phyloP scores from a whole-genome alignment of 2,797 vertebrate species.

The Masticophis lateralis region DNA sequence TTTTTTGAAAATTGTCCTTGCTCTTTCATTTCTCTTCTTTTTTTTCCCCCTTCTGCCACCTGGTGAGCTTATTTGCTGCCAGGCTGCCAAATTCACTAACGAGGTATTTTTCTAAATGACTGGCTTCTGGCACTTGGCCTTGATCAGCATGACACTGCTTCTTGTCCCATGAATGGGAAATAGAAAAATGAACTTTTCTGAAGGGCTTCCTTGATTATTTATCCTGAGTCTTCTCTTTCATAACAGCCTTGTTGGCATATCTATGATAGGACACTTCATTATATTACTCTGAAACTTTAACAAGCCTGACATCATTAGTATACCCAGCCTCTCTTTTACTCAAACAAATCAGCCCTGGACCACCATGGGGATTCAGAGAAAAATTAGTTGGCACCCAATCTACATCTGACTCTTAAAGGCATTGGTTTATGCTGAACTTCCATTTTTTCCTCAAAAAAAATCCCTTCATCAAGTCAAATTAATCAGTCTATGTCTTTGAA shows the following conservation, averaged over 20 bases:
- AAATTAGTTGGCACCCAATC: not conserved
- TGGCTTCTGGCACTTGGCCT: slow-evolving; percentile 35
- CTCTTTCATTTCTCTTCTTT: not conserved
- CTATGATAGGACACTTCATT: slow-evolving; percentile 21
- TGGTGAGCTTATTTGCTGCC: slow-evolving; percentile 22
- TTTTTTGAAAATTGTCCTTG: slow-evolving; percentile 28
- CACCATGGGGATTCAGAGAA: not conserved
- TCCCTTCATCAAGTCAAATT: not conserved
- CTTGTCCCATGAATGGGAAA: not conserved
- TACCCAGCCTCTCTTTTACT: not conserved
- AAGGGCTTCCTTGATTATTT: slow-evolving; percentile 40
- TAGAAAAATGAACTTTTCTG: slow-evolving; percentile 34
- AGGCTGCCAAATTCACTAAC: slow-evolving; percentile 14
- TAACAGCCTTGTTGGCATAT: slow-evolving; percentile 25
- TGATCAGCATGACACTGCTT: slow-evolving; percentile 27
- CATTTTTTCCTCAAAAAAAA: not conserved
- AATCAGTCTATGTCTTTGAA: not conserved
- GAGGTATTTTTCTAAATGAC: slow-evolving; percentile 28
- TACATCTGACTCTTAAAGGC: not conserved
- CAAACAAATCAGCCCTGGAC: not conserved
- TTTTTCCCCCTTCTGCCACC: not conserved
- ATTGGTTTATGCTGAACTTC: not conserved
- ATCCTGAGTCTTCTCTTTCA: slow-evolving; percentile 22
- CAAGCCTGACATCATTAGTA: not conserved
- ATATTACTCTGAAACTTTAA: slow-evolving; percentile 19